phyloP scores from a whole-genome alignment of 2,888 invertebrate species.

The Luffia ferchaultella region DNA sequence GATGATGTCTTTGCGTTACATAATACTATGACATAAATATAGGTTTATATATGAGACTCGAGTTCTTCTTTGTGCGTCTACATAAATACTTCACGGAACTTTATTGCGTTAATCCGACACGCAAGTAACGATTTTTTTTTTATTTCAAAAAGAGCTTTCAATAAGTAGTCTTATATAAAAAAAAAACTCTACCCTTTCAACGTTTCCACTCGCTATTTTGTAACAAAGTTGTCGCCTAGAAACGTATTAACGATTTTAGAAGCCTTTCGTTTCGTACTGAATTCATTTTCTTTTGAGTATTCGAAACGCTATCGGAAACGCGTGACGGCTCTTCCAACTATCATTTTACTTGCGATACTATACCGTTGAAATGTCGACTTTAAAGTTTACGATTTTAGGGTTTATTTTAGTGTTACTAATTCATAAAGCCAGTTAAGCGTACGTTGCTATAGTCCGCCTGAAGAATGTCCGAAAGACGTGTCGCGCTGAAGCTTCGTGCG shows the following conservation, averaged over 20 bases:
- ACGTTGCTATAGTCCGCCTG: conserved; percentile 17
- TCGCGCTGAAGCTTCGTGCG: conserved; percentile 15
- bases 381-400: not conserved
- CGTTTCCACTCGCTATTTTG: no score
- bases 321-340: not conserved
- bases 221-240: not conserved
- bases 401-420: not conserved
- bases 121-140: no score
- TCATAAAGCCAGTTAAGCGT: not conserved
- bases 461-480: conserved; percentile 35
- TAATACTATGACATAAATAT: no score
- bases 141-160: no score
- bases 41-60: no score
- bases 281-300: not conserved
- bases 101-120: no score
- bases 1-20: no score
- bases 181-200: no score
- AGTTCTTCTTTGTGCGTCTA: no score
- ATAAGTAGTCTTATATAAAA: no score
- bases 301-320: not conserved
- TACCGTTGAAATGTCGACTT: not conserved
- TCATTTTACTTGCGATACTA: not conserved
- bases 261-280: not conserved
- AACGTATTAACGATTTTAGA: not conserved
- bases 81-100: no score